Conservation (phyloP, 2,113 vertebrate genomes). For the Strix aluco region DNA sequence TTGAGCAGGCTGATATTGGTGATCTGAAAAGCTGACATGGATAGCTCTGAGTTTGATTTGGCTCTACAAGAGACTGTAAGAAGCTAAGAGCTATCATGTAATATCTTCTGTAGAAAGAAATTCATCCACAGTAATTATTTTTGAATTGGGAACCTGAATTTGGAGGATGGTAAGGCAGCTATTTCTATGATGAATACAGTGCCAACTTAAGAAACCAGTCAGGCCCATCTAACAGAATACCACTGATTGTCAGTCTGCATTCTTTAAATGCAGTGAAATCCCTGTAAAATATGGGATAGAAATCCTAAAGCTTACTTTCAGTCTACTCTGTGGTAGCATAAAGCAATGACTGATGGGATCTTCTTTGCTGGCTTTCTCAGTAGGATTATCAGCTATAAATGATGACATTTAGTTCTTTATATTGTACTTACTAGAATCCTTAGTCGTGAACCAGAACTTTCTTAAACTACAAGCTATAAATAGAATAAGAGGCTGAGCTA, state of each 20-base stretch:
- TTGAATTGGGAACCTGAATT: constrained; percentile 15
- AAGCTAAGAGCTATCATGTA: constrained; percentile 1
- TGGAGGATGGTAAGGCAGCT: not conserved
- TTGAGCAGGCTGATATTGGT: not conserved
- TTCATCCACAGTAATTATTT: constrained; percentile 17
- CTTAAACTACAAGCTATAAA: constrained; percentile 27
- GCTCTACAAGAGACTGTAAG: not conserved
- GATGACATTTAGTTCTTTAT: constrained; percentile 6
- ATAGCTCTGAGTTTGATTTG: constrained; percentile 11
- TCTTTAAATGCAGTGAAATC: constrained; percentile 22
- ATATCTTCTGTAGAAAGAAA: not conserved
- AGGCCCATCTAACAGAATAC: not conserved
- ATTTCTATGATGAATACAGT: not conserved
- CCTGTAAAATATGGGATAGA: constrained; percentile 6
- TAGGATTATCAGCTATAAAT: constrained; percentile 38
- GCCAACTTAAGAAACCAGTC: constrained; percentile 11
- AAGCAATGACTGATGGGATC: constrained; percentile 47
- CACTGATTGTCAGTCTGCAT: constrained; percentile 22
- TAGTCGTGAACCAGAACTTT: constrained; percentile 28
- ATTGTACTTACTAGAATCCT: constrained; percentile 16
- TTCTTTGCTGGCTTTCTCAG: constrained; percentile 33
- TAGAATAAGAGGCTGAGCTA: not conserved
- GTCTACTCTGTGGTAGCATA: constrained; percentile 1
- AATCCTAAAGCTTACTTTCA: constrained; percentile 31
- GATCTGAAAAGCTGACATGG: constrained; percentile 12